Percentiles rank a stretch among this genome's conserved stretches.
These are phyloP conservation scores for Crax fasciolata DNA, from an alignment of 2,797 vertebrate species.

Conservation along the genomic window DNA sequence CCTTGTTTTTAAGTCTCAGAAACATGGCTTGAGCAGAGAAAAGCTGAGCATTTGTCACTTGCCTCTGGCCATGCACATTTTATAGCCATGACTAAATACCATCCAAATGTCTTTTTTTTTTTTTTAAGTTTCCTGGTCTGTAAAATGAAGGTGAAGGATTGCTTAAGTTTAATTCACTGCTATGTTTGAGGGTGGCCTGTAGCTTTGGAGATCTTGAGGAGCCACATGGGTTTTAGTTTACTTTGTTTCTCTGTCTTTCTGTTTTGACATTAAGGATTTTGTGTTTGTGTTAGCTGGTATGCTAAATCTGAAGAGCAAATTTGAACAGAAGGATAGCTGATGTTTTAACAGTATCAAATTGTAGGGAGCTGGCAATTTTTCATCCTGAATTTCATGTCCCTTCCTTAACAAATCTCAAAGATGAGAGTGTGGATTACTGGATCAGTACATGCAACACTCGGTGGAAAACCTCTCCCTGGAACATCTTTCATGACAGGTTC, in stretches of 20 bases:
- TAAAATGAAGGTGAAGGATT: background rate
- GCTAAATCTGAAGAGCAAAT: background rate
- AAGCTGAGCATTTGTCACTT: background rate
- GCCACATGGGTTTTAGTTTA: background rate
- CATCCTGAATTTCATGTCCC: background rate
- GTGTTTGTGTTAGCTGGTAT: background rate
- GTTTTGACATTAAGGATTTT: background rate
- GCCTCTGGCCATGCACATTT: background rate
- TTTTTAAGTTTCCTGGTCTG: background rate
- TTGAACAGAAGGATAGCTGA: background rate
- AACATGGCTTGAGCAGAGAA: background rate
- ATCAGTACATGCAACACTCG: background rate
- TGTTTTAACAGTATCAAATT: background rate
- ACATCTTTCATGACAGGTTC: accelerated
- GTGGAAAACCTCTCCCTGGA: background rate
- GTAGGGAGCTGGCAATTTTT: background rate
- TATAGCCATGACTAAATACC: background rate
- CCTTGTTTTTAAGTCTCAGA: background rate
- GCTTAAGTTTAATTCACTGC: background rate
- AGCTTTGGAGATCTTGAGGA: background rate
- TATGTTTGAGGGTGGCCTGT: background rate
- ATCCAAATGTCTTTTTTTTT: background rate
- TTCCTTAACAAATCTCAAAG: background rate
- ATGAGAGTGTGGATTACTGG: background rate
- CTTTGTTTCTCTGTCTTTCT: background rate